Evolutionary conservation across 1,140 invertebrate genomes (phyloP).

Genomic region (Panagrolaimus sp.): DNA sequence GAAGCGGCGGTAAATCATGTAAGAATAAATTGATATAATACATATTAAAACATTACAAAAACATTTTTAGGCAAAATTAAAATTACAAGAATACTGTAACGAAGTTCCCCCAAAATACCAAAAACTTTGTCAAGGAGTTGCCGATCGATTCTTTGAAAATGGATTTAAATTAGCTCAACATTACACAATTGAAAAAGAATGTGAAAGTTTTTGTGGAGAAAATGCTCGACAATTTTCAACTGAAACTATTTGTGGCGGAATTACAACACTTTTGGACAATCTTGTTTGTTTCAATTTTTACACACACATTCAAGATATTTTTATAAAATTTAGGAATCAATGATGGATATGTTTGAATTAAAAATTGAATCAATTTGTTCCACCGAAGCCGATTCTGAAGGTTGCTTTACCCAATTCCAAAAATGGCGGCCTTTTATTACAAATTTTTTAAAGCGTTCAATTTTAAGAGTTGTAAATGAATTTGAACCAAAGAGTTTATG

Average conservation of each 20-base stretch:
- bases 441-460: slow-evolving; percentile 1
- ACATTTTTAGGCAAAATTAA: background rate
- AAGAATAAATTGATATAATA: background rate
- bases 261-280: background rate
- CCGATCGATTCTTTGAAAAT: background rate
- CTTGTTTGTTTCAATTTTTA: background rate
- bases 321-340: background rate
- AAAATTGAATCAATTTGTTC: background rate
- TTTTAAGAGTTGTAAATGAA: background rate
- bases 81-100: background rate
- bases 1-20: background rate
- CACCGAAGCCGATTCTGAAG: background rate
- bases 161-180: background rate
- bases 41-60: background rate
- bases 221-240: background rate
- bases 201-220: background rate
- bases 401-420: background rate
- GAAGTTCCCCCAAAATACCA: background rate
- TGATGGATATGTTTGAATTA: background rate
- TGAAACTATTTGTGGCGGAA: background rate
- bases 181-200: background rate
- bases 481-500: background rate
- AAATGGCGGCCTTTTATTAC: background rate
- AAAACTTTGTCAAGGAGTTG: slow-evolving; percentile 1
- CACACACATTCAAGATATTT: background rate